These are phyloP conservation scores for Pangasius macronema DNA, from an alignment of 2,797 vertebrate species.

Conservation along the genomic window DNA sequence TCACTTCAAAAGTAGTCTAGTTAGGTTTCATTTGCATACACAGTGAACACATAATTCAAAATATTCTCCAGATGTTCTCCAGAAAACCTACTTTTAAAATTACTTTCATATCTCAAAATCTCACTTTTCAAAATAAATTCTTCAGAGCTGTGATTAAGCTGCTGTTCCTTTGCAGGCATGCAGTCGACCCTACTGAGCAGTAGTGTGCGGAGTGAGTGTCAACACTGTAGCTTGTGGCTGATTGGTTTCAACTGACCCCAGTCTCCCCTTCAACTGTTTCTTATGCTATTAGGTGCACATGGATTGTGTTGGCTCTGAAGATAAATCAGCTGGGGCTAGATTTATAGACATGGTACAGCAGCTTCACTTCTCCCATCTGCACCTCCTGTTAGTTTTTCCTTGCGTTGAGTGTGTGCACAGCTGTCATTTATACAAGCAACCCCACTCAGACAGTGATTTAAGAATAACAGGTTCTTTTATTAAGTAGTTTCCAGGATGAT, in stretches of 20 bases:
- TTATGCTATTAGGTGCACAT: background rate
- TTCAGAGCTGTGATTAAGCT: background rate
- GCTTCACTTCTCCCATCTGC: background rate
- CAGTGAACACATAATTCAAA: background rate
- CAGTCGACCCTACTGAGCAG: background rate
- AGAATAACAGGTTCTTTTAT: background rate
- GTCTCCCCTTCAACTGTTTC: background rate
- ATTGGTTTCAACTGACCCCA: background rate
- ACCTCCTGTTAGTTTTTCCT: slow-evolving; percentile 14
- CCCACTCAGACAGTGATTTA: background rate
- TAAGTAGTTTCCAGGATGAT: background rate
- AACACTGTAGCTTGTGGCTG: background rate
- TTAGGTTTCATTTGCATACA: background rate
- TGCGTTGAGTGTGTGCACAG: slow-evolving; percentile 4
- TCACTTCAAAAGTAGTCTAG: no score
- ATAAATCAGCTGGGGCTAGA: background rate
- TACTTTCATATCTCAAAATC: background rate
- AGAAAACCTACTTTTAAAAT: no score
- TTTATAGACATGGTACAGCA: background rate
- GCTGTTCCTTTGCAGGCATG: no score
- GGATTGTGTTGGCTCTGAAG: background rate
- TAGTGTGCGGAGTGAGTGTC: background rate
- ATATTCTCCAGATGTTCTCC: background rate
- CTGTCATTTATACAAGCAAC: background rate
- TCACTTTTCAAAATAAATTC: background rate